Evolutionary conservation across 2,113 vertebrate genomes (phyloP).

Genomic region (Motacilla tschutschensis): DNA sequence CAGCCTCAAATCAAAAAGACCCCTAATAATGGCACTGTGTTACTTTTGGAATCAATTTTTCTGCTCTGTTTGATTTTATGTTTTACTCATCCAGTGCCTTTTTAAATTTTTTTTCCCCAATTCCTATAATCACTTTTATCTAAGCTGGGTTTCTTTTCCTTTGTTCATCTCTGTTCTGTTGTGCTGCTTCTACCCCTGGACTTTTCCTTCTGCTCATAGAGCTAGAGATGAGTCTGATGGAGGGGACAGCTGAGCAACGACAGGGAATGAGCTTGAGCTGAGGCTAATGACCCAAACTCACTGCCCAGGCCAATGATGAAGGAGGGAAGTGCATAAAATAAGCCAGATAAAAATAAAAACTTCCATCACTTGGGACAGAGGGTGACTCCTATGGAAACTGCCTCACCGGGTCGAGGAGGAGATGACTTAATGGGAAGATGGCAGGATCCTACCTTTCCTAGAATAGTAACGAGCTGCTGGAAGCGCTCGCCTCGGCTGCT

Average conservation of each 20-base stretch:
- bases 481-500: not conserved
- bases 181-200: not conserved
- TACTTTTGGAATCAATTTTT: not conserved
- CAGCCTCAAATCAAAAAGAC: accelerated
- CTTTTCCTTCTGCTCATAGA: not conserved
- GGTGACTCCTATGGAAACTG: slow-evolving; percentile 34
- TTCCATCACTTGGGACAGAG: slow-evolving; percentile 25
- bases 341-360: slow-evolving; percentile 54
- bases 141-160: not conserved
- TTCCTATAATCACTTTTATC: not conserved
- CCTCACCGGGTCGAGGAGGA: not conserved
- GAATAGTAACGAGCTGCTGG: not conserved
- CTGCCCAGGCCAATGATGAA: accelerated
- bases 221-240: not conserved
- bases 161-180: not conserved
- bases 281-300: not conserved
- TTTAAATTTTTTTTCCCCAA: not conserved
- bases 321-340: not conserved
- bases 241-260: not conserved
- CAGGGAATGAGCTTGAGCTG: not conserved
- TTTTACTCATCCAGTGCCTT: not conserved
- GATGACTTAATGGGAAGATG: slow-evolving; percentile 21
- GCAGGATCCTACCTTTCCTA: slow-evolving; percentile 21
- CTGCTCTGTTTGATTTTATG: not conserved
- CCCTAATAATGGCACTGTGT: accelerated